Percentiles rank a stretch among this genome's conserved stretches.
These are phyloP conservation scores for Stenodema calcarata DNA, from an alignment of 2,888 invertebrate species.

Conservation along the genomic window DNA sequence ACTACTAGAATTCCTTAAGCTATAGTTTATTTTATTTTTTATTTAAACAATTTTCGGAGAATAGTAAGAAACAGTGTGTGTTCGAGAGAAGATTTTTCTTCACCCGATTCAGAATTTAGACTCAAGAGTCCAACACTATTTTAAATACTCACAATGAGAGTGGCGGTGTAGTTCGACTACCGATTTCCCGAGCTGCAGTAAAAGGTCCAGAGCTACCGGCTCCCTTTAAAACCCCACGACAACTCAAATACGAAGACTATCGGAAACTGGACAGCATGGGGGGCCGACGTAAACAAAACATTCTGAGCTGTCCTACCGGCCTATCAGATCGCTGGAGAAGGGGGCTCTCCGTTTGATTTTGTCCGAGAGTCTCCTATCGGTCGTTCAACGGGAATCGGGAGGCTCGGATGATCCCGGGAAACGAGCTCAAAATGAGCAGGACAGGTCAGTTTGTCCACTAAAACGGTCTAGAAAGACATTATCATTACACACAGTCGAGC, in stretches of 20 bases:
- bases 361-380: neutral
- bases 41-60: no score
- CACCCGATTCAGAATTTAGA: no score
- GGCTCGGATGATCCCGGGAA: neutral
- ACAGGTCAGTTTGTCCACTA: neutral
- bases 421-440: neutral
- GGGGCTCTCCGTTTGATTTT: neutral
- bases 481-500: no score
- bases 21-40: no score
- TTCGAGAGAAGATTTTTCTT: no score
- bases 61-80: no score
- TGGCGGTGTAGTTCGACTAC: neutral
- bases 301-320: neutral
- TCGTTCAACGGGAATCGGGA: neutral
- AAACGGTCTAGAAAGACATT: neutral
- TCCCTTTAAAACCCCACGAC: neutral
- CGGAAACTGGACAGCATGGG: neutral
- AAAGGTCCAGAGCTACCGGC: neutral
- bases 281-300: neutral
- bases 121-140: no score
- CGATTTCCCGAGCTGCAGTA: neutral
- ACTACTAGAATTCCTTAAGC: no score
- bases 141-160: neutral
- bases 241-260: neutral
- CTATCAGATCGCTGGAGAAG: neutral